Evolutionary conservation across 2,888 invertebrate genomes (phyloP), one percentile per base, ranked within the genome.

Genomic region (Lamellibrachia satsuma): DNA sequence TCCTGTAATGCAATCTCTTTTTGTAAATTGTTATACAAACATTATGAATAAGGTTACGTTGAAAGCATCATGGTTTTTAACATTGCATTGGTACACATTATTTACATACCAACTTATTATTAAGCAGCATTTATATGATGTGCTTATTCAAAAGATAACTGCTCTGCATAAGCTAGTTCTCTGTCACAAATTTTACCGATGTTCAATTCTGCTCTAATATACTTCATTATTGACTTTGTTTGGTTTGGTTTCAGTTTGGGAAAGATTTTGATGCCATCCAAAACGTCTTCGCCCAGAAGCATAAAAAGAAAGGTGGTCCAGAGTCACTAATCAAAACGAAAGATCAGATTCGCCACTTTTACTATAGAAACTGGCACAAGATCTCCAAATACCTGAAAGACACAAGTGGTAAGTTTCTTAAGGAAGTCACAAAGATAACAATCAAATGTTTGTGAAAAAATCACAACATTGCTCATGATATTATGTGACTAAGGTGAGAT

Each of bases 231-330:
- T 39, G 75, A 39, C 27, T n/a, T 15, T 91, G 91, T 57, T 90
- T 90, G 92, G 27, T 90, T 7, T 93, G n/a, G 52, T 92, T 92
- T 92, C 94, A 97, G 96, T 98, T 98, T 96, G 99, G 99, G 3
- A 99, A 99, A 96, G 99, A 99, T 96, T 99, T 99, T 96, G 99
- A 99, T 95, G 98, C 98, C 0, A 98, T 99, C 94, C 98, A 98
- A 92, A 97, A 98, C 90, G 98, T 98, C 96, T 98, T 99, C 94
- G 97, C 98, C 93, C 97, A 97, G 92, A 98, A 99, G 96, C 97
- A 98, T 95, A 98, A 98, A 96, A 98, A 98, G 95, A 98, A 98
- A 96, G 98, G 98, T 39, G 94, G 95, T 39, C 93, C 94, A 94
- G 96, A 90, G 51, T 95, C 96, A 90, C 97, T 97, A 94, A 97